Evolutionary conservation across 2,113 vertebrate genomes (phyloP).

Genomic region (Sinocyclocheilus anshuiensis): DNA sequence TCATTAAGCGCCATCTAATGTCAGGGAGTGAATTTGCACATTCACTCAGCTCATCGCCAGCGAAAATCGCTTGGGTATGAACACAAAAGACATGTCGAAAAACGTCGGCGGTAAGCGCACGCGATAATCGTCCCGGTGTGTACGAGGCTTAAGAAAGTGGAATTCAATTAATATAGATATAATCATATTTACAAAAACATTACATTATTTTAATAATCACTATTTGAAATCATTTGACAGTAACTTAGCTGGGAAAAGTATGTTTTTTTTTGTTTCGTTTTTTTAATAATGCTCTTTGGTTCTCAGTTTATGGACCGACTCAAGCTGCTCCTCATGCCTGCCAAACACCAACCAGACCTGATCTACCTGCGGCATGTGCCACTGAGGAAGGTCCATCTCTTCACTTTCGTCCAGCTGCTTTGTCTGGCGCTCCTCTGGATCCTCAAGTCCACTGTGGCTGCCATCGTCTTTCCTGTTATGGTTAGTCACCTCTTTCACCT

Average conservation of each 20-base stretch:
- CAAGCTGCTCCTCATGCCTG: slow-evolving; percentile 94
- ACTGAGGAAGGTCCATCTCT: slow-evolving; percentile 92
- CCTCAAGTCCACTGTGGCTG: slow-evolving; percentile 98
- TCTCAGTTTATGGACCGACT: slow-evolving; percentile 96
- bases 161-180: not conserved
- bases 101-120: too few relatives aligned
- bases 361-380: slow-evolving; percentile 96
- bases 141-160: not conserved
- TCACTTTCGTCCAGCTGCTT: slow-evolving; percentile 93
- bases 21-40: too few relatives aligned
- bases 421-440: slow-evolving; percentile 96
- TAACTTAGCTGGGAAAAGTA: not conserved
- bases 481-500: slow-evolving; percentile 68
- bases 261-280: not conserved
- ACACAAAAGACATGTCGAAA: too few relatives aligned
- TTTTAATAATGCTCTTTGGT: not conserved
- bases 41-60: too few relatives aligned
- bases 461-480: slow-evolving; percentile 98
- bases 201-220: not conserved
- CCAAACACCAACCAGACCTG: slow-evolving; percentile 97
- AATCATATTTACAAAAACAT: not conserved
- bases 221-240: not conserved
- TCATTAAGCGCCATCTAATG: too few relatives aligned
- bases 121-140: too few relatives aligned
- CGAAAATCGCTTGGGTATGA: too few relatives aligned